phyloP scores from a whole-genome alignment of 2,888 invertebrate species.

The Asteroscopus sphinx region DNA sequence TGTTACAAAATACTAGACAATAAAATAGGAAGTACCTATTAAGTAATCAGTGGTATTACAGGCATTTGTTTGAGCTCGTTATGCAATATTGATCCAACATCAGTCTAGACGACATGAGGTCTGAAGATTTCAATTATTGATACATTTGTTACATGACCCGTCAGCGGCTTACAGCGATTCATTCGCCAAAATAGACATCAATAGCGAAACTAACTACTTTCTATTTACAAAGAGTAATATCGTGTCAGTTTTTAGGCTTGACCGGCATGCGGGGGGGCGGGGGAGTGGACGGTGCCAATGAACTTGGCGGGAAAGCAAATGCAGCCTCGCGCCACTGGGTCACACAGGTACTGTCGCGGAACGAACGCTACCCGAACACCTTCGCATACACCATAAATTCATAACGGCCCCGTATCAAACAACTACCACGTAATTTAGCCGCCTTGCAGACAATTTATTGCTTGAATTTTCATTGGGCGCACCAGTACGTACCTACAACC shows the following conservation, averaged over 20 bases:
- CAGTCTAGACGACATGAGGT: conserved; percentile 40
- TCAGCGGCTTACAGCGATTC: conserved; percentile 45
- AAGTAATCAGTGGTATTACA: conserved; percentile 28
- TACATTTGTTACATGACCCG: conserved; percentile 49
- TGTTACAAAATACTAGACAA: conserved; percentile 21
- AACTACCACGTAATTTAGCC: conserved; percentile 68
- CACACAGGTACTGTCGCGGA: conserved; percentile 77
- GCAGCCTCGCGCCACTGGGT: conserved; percentile 80
- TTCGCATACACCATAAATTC: conserved; percentile 67
- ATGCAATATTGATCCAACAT: conserved; percentile 49
- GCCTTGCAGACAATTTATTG: conserved; percentile 67
- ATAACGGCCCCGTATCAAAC: conserved; percentile 60
- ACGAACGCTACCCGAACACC: conserved; percentile 71
- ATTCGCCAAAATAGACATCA: conserved; percentile 74
- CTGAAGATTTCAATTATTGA: conserved; percentile 58
- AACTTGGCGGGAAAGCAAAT: conserved; percentile 86
- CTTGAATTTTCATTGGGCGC: conserved; percentile 70
- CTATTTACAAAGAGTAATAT: conserved; percentile 81
- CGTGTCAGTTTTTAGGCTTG: conserved; percentile 80
- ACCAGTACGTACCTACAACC: conserved; percentile 63
- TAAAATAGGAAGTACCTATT: conserved; percentile 39
- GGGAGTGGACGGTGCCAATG: conserved; percentile 77
- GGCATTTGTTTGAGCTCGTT: conserved; percentile 36
- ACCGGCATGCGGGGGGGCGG: conserved; percentile 59
- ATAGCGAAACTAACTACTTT: conserved; percentile 79